Evolutionary conservation across 2,113 vertebrate species (phyloP).

Genomic region (Melanotaenia duboulayi): DNA sequence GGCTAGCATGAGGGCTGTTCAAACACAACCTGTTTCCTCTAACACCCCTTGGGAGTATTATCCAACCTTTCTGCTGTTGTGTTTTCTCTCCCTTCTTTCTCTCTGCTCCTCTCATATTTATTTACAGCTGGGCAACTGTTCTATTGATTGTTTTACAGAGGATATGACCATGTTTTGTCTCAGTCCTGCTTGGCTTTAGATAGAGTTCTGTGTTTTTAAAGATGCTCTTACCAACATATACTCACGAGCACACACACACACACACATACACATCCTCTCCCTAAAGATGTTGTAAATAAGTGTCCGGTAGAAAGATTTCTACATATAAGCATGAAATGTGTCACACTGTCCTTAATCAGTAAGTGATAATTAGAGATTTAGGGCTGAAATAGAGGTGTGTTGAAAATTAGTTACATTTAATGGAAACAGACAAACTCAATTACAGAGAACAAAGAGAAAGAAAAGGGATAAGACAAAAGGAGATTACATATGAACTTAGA

Average conservation of each 20-base stretch:
- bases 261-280: slow-evolving; percentile 37
- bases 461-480: neutral
- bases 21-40: slow-evolving; percentile 79
- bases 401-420: slow-evolving; percentile 63
- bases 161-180: slow-evolving; percentile 63
- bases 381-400: slow-evolving; percentile 43
- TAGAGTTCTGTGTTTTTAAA: slow-evolving; percentile 58
- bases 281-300: slow-evolving; percentile 43
- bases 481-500: neutral
- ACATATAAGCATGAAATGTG: slow-evolving; percentile 14
- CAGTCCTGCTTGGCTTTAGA: slow-evolving; percentile 47
- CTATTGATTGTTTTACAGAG: slow-evolving; percentile 70
- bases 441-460: slow-evolving; percentile 17
- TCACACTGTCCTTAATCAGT: slow-evolving; percentile 57
- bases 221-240: slow-evolving; percentile 30
- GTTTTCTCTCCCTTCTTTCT: slow-evolving; percentile 51
- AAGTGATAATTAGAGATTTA: slow-evolving; percentile 63
- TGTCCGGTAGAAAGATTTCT: slow-evolving; percentile 23
- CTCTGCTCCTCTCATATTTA: slow-evolving; percentile 50
- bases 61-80: slow-evolving; percentile 58
- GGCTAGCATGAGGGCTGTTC: slow-evolving; percentile 68
- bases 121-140: slow-evolving; percentile 64
- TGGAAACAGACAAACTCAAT: slow-evolving; percentile 62
- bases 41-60: slow-evolving; percentile 53
- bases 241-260: neutral